Conservation (phyloP, 1,140 invertebrate genomes). For the Portunus trituberculatus region DNA sequence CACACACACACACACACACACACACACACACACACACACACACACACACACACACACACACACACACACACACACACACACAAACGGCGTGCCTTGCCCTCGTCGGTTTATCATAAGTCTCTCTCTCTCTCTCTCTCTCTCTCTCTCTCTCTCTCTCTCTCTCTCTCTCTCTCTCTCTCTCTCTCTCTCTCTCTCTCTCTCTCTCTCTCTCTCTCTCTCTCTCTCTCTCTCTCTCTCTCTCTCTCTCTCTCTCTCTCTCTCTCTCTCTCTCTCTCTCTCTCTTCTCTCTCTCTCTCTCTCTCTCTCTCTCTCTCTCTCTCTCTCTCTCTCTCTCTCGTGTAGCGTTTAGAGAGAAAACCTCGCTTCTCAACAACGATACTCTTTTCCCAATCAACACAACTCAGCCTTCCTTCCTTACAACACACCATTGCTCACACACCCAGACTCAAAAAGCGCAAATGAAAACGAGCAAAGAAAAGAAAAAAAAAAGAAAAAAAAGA, state of each 20-base stretch:
- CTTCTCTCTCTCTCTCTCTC: too few species aligned
- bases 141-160: slow-evolving; percentile 51
- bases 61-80: too few species aligned
- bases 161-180: slow-evolving; percentile 51
- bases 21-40: too few species aligned
- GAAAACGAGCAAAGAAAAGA: neutral
- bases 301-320: neutral
- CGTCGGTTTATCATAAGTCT: neutral
- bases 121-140: slow-evolving; percentile 51
- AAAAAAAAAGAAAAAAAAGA: neutral
- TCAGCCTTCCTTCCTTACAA: too few species aligned
- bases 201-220: slow-evolving; percentile 37
- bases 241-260: neutral
- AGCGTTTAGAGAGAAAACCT: too few species aligned
- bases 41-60: too few species aligned
- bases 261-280: neutral
- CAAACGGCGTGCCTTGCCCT: neutral
- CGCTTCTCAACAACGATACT: too few species aligned
- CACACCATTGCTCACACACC: too few species aligned
- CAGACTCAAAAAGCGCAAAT: too few species aligned
- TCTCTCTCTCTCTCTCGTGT: neutral
- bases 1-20: too few species aligned
- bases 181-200: slow-evolving; percentile 61
- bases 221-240: slow-evolving; percentile 35
- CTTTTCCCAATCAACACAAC: too few species aligned